Evolutionary conservation across 1,140 invertebrate species (phyloP).

Genomic region (Anastrepha ludens): DNA sequence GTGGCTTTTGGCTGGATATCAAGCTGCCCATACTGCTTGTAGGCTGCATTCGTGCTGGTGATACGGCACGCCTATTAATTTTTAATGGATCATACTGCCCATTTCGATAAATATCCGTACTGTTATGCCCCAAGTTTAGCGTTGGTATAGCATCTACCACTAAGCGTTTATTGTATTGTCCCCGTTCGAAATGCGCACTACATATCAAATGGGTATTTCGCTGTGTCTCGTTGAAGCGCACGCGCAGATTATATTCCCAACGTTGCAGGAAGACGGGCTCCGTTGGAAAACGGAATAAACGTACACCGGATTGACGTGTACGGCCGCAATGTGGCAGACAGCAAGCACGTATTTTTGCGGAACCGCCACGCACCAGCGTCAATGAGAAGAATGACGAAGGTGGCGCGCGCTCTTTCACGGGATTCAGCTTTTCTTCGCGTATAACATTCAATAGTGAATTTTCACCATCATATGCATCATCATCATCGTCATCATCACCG

Average conservation of each 20-base stretch:
- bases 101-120: slow-evolving; percentile 68
- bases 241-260: slow-evolving; percentile 48
- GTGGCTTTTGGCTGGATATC: not conserved
- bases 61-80: slow-evolving; percentile 64
- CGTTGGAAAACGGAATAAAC: slow-evolving; percentile 39
- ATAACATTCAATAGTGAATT: slow-evolving; percentile 16
- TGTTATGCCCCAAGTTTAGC: slow-evolving; percentile 67
- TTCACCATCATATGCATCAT: slow-evolving; percentile 18
- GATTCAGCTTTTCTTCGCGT: not conserved
- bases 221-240: slow-evolving; percentile 11
- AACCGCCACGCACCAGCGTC: not conserved
- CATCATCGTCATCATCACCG: not conserved
- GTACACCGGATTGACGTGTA: slow-evolving; percentile 20
- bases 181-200: slow-evolving; percentile 44
- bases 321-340: slow-evolving; percentile 33
- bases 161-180: slow-evolving; percentile 34
- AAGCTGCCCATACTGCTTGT: slow-evolving; percentile 61
- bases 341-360: not conserved
- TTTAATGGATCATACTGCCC: slow-evolving; percentile 65
- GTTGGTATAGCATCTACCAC: slow-evolving; percentile 66
- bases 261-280: slow-evolving; percentile 31
- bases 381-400: not conserved
- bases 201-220: slow-evolving; percentile 37
- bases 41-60: slow-evolving; percentile 66
- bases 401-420: slow-evolving; percentile 13